Base-by-base conservation (phyloP, 2,797 vertebrate genomes). In the Myotis findleyi region DNA sequence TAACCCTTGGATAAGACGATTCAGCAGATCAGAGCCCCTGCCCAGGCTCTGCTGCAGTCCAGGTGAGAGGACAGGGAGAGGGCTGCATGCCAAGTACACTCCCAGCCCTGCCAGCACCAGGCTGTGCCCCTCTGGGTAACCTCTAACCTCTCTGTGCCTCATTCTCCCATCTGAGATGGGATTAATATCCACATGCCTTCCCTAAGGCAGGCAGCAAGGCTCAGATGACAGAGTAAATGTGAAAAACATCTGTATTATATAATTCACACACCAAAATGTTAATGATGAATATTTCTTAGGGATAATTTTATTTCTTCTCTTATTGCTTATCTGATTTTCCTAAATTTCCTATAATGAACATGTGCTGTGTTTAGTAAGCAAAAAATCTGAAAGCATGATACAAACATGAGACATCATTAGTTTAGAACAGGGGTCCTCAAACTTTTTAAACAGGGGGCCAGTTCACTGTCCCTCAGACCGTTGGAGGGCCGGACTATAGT, bases 341-440 rank as follows among this genome's bases (percentile, higher is more conserved):
- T 77, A 87, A 83, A 72, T 79, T 79, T 91, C 68, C 64, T 80
- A 23, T 66, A 80, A 92, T 23, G 27, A 92, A 75, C 38, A 73
- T 11, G 21, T 44, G 7, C 51, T 87, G 17, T 82, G 27, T 92
- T 95, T 81, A 73, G 30, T 77, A 93, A 85, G 44, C 17, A 84
- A 89, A 85, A 30, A 14, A 7, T 76, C 71, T 66, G 66, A 73
- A 80, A 79, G 71, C 25, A 73, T 47, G 36, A 79, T 11, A 57
- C 62, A 77, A 93, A 89, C 16, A 10, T 2, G 4, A 80, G 73
- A 57, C 30, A 92, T 11, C 6, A 47, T 41, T 57, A 89, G 68
- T 87, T 93, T 77, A 62, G 18, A 69, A 33, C 38, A 38, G 38
- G 38, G 38, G 38, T 38, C 38, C 38, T 38, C 38, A 38, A 38